Conservation (phyloP, 2,888 invertebrate species). For the Clitarchus hookeri region DNA sequence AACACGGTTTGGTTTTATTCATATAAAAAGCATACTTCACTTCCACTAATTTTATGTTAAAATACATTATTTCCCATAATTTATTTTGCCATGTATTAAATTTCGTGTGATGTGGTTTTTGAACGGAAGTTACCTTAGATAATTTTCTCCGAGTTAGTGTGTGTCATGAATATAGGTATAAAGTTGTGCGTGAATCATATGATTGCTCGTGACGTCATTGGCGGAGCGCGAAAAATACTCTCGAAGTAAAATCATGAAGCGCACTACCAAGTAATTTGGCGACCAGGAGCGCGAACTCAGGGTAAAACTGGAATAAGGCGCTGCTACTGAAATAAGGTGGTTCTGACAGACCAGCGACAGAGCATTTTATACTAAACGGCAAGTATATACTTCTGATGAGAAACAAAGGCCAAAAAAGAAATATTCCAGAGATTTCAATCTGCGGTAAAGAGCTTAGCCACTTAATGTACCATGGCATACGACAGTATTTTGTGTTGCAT, state of each 20-base stretch:
- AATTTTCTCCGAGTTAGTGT: neutral
- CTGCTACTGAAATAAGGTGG: neutral
- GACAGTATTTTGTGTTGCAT: too few species aligned
- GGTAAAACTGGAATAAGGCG: neutral
- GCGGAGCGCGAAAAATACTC: neutral
- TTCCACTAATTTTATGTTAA: too few species aligned
- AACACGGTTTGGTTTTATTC: too few species aligned
- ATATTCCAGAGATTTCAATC: neutral
- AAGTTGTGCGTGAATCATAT: neutral
- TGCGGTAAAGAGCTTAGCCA: neutral
- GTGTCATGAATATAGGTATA: neutral
- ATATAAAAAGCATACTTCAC: too few species aligned
- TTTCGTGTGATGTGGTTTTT: neutral
- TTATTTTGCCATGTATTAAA: too few species aligned
- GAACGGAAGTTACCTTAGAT: neutral
- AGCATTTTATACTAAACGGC: neutral
- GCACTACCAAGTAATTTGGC: neutral
- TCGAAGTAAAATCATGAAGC: neutral
- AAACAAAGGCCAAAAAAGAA: too few species aligned
- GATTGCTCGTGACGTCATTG: neutral
- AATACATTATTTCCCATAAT: too few species aligned
- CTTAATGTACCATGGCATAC: too few species aligned
- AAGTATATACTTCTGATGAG: neutral
- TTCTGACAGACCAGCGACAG: neutral
- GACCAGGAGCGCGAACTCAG: neutral